Percentiles rank a stretch among this genome's conserved stretches.
phyloP scores from a whole-genome alignment of 2,888 invertebrate species.

The Ophion ventricosus region DNA sequence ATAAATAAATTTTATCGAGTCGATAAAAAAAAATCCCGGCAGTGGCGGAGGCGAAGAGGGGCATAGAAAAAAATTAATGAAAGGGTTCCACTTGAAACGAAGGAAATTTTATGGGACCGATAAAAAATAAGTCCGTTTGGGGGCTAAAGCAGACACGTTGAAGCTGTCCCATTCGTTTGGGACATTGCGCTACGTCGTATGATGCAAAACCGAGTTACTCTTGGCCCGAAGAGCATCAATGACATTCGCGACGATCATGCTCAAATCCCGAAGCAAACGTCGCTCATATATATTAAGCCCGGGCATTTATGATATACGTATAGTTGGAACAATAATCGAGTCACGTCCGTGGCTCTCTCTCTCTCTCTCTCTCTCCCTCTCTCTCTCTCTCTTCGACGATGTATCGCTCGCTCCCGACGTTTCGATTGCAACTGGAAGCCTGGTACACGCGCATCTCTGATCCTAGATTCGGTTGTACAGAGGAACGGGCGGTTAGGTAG shows the following conservation, averaged over 20 bases:
- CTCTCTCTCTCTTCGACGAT: conserved; percentile 36
- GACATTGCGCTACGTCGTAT: neutral
- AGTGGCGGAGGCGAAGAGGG: too few relatives aligned
- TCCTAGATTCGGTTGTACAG: conserved; percentile 19
- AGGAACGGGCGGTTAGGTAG: conserved; percentile 1
- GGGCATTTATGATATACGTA: conserved; percentile 16
- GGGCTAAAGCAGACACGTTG: neutral
- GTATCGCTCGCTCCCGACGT: conserved; percentile 46
- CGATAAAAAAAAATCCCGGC: too few relatives aligned
- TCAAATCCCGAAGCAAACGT: conserved; percentile 30
- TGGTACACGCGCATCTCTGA: conserved; percentile 39
- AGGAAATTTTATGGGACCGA: too few relatives aligned
- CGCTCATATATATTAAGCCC: conserved; percentile 34
- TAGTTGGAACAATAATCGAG: conserved; percentile 53
- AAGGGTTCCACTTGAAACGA: too few relatives aligned
- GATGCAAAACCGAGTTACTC: neutral
- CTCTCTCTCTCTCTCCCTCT: too few relatives aligned
- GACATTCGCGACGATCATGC: conserved; percentile 46
- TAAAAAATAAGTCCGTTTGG: neutral
- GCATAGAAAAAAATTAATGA: too few relatives aligned
- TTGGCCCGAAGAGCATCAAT: neutral
- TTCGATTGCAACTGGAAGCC: conserved; percentile 47
- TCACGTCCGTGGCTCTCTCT: conserved; percentile 27
- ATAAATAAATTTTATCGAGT: too few relatives aligned
- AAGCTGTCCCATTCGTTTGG: neutral